Conservation (phyloP, 1,140 invertebrate species). For the Bombyx mori region DNA sequence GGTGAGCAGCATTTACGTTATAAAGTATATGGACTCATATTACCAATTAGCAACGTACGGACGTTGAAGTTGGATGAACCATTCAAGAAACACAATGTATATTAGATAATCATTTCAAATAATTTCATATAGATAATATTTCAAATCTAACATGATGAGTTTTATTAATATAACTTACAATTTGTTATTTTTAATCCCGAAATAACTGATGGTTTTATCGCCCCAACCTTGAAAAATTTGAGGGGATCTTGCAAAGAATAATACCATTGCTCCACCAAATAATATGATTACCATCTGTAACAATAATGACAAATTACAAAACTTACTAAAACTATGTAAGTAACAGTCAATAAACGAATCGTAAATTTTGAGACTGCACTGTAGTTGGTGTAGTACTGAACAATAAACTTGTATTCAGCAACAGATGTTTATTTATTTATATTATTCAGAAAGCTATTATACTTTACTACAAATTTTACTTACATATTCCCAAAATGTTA, state of each 20-base stretch:
- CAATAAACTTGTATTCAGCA: background rate
- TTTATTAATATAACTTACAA: constrained; percentile 25
- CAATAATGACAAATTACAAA: background rate
- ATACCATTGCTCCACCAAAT: background rate
- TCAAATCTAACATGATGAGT: too few species aligned
- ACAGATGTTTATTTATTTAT: background rate
- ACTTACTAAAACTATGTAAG: background rate
- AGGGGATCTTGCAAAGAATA: constrained; percentile 28
- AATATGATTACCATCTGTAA: constrained; percentile 5
- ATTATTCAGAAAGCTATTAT: background rate
- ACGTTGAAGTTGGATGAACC: too few species aligned
- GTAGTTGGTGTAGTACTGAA: background rate
- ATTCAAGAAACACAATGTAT: too few species aligned
- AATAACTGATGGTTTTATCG: constrained; percentile 23
- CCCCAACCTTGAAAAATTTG: constrained; percentile 50
- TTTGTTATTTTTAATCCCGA: constrained; percentile 23
- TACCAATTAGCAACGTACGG: too few species aligned
- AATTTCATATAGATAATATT: too few species aligned
- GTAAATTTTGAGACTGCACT: background rate
- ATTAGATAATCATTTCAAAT: too few species aligned
- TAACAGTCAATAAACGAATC: background rate
- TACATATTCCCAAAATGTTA: constrained; percentile 82
- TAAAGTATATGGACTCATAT: too few species aligned
- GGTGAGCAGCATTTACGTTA: too few species aligned
- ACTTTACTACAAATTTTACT: constrained; percentile 4